Base-by-base conservation (phyloP, 2,113 vertebrate genomes). In the Halcyon senegalensis region DNA sequence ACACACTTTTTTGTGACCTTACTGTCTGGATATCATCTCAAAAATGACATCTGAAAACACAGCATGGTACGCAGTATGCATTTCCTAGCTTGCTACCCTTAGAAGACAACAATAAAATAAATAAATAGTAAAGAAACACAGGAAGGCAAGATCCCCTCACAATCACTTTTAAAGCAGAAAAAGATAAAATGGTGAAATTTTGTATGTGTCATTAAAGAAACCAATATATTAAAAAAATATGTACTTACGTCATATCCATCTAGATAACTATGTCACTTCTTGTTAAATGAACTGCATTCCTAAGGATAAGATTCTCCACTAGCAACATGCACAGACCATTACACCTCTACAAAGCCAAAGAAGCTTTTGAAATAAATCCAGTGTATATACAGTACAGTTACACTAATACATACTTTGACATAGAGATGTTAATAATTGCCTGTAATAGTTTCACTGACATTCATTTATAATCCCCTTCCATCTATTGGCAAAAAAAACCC, bases 1-100 rank as follows among this genome's bases (percentile, higher is more conserved):
- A 77, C 10, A n/a, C 23, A 69, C 85, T 89, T 27, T 92, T 79
- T 60, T 94, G 83, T 93, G 85, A 94, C 91, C 92, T 87, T 89
- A 46, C 70, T 90, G 89, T 94, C 94, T 94, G 74, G 46, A 95
- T 51, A 87, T 72, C 84, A 43, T 66, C 63, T 92, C 94, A 92
- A 90, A 48, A 91, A 87, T 87, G 89, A 93, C 85, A 92, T 85
- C 35, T 50, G 63, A 94, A 94, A 91, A 63, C 77, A 84, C 66
- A 91, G 73, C 31, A 55, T 56, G 58, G 74, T 56, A 72, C 0
- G 0, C 41, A 79, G 44, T 7, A 35, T 53, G 35, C 35, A 89
- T 66, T 30, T 93, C 48, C 59, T 72, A 73, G 28, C 28, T 85
- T 70, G 69, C 35, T 33, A 77, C 7, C 19, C 51, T 46, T 21